phyloP scores from a whole-genome alignment of 2,888 invertebrate species.

The Cephonodes hylas region DNA sequence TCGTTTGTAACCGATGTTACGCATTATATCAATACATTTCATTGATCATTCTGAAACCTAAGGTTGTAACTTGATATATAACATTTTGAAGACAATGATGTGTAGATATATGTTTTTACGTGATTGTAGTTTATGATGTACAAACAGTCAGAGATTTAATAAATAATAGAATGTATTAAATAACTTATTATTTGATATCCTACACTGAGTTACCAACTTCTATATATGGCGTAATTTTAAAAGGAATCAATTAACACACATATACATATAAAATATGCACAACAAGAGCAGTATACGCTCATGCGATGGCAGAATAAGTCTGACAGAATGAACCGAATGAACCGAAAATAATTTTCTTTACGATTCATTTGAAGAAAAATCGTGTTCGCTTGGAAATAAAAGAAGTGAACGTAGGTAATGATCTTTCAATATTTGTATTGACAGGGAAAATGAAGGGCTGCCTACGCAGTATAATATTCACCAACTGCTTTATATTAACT shows the following conservation, averaged over 20 bases:
- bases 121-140: conserved; percentile 74
- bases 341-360: conserved; percentile 53
- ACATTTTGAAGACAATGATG: conserved; percentile 65
- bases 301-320: conserved; percentile 39
- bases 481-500: conserved; percentile 18
- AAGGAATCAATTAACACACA: too few relatives aligned
- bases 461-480: conserved; percentile 32
- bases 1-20: conserved; percentile 36
- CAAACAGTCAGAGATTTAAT: conserved; percentile 71
- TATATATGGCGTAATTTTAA: not conserved
- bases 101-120: conserved; percentile 78
- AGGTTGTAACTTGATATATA: conserved; percentile 78
- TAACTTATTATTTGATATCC: conserved; percentile 23
- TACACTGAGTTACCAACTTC: not conserved
- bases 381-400: conserved; percentile 53
- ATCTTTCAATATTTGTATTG: conserved; percentile 64
- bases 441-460: conserved; percentile 51
- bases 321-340: conserved; percentile 44
- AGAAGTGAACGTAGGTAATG: conserved; percentile 53
- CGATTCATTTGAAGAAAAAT: conserved; percentile 48
- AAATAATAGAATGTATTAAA: conserved; percentile 65
- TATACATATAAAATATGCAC: not conserved
- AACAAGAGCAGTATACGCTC: conserved; percentile 23
- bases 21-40: conserved; percentile 42
- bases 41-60: conserved; percentile 70